Conservation (phyloP, 2,888 invertebrate species). For the Opisthograptis luteolata region DNA sequence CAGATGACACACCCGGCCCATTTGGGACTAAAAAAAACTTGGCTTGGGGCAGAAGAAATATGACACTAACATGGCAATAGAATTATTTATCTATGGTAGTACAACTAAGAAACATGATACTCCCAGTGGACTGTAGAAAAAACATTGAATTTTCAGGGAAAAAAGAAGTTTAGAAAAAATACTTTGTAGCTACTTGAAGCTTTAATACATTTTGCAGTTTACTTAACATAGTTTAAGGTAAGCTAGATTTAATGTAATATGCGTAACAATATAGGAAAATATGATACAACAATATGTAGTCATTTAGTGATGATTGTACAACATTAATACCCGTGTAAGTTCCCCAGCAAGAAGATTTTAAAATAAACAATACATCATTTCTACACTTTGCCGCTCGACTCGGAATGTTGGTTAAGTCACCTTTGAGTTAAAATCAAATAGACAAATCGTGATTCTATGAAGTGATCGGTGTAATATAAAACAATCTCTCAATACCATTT, state of each 20-base stretch:
- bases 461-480: conserved; percentile 57
- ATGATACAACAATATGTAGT: no score
- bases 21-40: conserved; percentile 64
- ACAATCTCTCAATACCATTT: conserved; percentile 62
- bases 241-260: no score
- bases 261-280: no score
- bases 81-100: conserved; percentile 29
- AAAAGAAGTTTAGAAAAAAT: no score
- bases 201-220: no score
- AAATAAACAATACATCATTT: conserved; percentile 47
- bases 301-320: no score
- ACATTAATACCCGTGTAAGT: no score
- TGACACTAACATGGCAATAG: conserved; percentile 63
- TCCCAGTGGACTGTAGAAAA: neutral
- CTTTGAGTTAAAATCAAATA: conserved; percentile 44
- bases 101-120: neutral
- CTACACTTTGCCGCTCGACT: conserved; percentile 39
- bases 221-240: no score
- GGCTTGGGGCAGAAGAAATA: conserved; percentile 64
- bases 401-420: conserved; percentile 53
- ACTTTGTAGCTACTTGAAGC: no score
- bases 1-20: conserved; percentile 61
- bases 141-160: neutral
- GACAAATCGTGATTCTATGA: conserved; percentile 45
- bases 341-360: conserved; percentile 47